phyloP scores from a whole-genome alignment of 2,888 invertebrate species.

The Matsumyia berberina region DNA sequence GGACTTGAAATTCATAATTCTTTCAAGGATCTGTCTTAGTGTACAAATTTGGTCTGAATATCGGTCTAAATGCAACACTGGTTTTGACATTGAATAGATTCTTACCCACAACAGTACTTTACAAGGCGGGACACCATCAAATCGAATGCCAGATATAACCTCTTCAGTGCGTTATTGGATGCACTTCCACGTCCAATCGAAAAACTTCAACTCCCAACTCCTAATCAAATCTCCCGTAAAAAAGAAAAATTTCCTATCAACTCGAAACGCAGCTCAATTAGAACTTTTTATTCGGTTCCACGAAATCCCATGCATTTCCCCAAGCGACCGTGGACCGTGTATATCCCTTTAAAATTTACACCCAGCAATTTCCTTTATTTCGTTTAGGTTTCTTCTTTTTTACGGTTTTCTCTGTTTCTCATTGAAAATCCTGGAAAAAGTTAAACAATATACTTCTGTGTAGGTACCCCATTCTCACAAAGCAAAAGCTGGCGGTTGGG shows the following conservation, averaged over 20 bases:
- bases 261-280: constrained; percentile 72
- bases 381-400: constrained; percentile 52
- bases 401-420: constrained; percentile 3
- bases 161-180: background rate
- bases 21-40: no score
- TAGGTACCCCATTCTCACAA: constrained; percentile 43
- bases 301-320: constrained; percentile 48
- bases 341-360: constrained; percentile 62
- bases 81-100: no score
- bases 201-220: constrained; percentile 1
- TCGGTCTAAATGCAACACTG: no score
- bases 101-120: no score
- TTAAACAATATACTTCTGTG: constrained; percentile 74
- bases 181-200: background rate
- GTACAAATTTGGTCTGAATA: no score
- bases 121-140: no score
- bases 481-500: constrained; percentile 4
- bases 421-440: constrained; percentile 67
- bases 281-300: constrained; percentile 64
- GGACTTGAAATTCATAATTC: no score
- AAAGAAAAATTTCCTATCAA: constrained; percentile 41
- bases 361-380: constrained; percentile 69
- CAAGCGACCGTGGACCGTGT: constrained; percentile 1
- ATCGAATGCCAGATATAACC: no score
- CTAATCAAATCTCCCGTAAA: constrained; percentile 44